Percentiles rank a stretch among this genome's conserved stretches.
Evolutionary conservation across 1,140 invertebrate genomes (phyloP).

Genomic region (Orius laevigatus): DNA sequence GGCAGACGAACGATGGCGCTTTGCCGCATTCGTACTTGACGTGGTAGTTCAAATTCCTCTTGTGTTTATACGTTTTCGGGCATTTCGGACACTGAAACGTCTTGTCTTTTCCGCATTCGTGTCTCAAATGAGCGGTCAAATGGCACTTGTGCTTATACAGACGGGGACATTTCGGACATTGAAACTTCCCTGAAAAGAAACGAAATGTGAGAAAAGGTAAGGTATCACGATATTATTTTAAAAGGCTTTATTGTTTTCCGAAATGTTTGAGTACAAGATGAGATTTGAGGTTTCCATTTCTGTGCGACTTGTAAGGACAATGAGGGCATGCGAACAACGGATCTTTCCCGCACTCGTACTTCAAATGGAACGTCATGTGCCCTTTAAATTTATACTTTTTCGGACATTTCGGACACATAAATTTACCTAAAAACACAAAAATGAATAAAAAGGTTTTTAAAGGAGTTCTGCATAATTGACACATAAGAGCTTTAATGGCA

Average conservation of each 20-base stretch:
- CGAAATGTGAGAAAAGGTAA: not conserved
- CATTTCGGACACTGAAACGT: slow-evolving; percentile 41
- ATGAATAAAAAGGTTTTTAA: no score
- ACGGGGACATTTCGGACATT: not conserved
- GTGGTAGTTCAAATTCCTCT: slow-evolving; percentile 61
- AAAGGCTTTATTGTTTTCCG: no score
- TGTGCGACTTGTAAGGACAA: slow-evolving; percentile 30
- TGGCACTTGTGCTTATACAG: slow-evolving; percentile 6
- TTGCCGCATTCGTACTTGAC: slow-evolving; percentile 50
- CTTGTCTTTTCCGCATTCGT: slow-evolving; percentile 7
- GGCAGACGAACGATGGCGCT: slow-evolving; percentile 10
- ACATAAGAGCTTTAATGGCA: no score
- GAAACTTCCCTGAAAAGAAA: no score
- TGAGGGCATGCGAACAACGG: slow-evolving; percentile 29
- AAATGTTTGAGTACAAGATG: slow-evolving; percentile 4
- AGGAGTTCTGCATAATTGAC: no score
- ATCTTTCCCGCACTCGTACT: slow-evolving; percentile 33
- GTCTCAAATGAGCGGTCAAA: slow-evolving; percentile 1
- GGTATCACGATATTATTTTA: not conserved
- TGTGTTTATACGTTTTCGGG: slow-evolving; percentile 61
- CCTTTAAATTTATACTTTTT: slow-evolving; percentile 21
- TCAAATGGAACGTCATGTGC: slow-evolving; percentile 31
- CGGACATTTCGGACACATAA: slow-evolving; percentile 7
- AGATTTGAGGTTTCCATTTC: slow-evolving; percentile 17
- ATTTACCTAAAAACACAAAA: no score